phyloP scores from a whole-genome alignment of 2,888 invertebrate genomes.

The Sesamia inferens region DNA sequence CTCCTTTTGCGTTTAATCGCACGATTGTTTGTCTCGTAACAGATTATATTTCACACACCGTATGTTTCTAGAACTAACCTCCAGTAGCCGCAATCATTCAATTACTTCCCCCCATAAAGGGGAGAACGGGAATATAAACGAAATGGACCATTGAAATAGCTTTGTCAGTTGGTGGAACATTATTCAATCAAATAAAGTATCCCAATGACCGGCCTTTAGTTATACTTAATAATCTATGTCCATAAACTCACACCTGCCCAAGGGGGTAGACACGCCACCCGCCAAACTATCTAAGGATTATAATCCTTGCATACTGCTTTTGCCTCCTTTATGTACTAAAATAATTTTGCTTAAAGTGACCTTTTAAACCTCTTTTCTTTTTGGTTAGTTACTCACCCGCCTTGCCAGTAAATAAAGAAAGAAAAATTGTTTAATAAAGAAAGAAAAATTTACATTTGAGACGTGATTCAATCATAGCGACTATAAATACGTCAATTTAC shows the following conservation, averaged over 20 bases:
- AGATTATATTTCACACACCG: constrained; percentile 29
- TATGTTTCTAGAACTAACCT: constrained; percentile 50
- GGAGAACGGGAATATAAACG: constrained; percentile 26
- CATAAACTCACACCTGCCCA: neutral
- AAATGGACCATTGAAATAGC: constrained; percentile 27
- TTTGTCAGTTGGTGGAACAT: constrained; percentile 21
- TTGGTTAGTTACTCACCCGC: too few relatives aligned
- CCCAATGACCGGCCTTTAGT: neutral
- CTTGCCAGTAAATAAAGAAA: too few relatives aligned
- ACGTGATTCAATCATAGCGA: too few relatives aligned
- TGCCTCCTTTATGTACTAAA: neutral
- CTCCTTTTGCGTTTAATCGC: constrained; percentile 11
- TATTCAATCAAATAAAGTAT: constrained; percentile 46
- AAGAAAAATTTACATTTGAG: too few relatives aligned
- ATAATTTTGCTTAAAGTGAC: too few relatives aligned
- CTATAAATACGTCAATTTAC: too few relatives aligned
- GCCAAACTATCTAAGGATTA: too few relatives aligned
- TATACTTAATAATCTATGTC: neutral
- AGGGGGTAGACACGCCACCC: neutral
- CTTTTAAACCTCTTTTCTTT: too few relatives aligned
- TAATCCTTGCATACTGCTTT: neutral
- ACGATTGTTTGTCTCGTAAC: constrained; percentile 21
- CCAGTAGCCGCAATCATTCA: constrained; percentile 69
- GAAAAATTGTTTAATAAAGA: too few relatives aligned
- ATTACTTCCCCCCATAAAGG: constrained; percentile 64